Evolutionary conservation across 2,888 invertebrate genomes (phyloP).

Genomic region (Diaperis boleti): DNA sequence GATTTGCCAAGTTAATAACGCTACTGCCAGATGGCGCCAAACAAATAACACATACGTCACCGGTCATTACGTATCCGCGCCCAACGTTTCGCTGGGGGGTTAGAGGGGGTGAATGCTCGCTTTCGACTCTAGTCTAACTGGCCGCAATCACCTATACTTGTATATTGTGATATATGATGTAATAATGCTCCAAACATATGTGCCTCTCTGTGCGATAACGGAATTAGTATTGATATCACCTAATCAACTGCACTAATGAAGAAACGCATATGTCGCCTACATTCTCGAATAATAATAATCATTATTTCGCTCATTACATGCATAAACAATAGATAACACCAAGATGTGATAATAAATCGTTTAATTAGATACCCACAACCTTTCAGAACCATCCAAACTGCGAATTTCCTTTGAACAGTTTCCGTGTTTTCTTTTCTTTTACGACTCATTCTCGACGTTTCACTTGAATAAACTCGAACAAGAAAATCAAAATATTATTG

Average conservation of each 20-base stretch:
- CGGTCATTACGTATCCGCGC: slow-evolving; percentile 63
- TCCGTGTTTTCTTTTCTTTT: slow-evolving; percentile 7
- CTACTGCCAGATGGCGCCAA: slow-evolving; percentile 68
- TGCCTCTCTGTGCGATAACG: slow-evolving; percentile 65
- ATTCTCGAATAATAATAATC: slow-evolving; percentile 54
- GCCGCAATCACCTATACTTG: slow-evolving; percentile 66
- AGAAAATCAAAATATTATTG: slow-evolving; percentile 47
- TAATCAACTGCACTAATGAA: slow-evolving; percentile 66
- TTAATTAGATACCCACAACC: too few relatives aligned
- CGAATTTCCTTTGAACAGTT: too few relatives aligned
- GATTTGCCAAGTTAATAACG: slow-evolving; percentile 69
- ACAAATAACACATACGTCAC: slow-evolving; percentile 68
- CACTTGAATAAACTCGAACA: slow-evolving; percentile 19
- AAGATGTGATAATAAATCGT: slow-evolving; percentile 31
- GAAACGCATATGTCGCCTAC: slow-evolving; percentile 64
- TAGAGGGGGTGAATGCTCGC: slow-evolving; percentile 38
- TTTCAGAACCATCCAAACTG: too few relatives aligned
- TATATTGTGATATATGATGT: slow-evolving; percentile 67
- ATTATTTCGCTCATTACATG: slow-evolving; percentile 34
- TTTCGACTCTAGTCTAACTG: slow-evolving; percentile 58
- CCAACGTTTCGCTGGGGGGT: slow-evolving; percentile 39
- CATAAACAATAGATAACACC: slow-evolving; percentile 37
- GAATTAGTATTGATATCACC: slow-evolving; percentile 66
- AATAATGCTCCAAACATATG: slow-evolving; percentile 67
- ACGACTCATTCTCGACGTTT: not conserved